These are phyloP conservation scores for Agrotis puta DNA, from an alignment of 2,888 invertebrate species.

Conservation along the genomic window DNA sequence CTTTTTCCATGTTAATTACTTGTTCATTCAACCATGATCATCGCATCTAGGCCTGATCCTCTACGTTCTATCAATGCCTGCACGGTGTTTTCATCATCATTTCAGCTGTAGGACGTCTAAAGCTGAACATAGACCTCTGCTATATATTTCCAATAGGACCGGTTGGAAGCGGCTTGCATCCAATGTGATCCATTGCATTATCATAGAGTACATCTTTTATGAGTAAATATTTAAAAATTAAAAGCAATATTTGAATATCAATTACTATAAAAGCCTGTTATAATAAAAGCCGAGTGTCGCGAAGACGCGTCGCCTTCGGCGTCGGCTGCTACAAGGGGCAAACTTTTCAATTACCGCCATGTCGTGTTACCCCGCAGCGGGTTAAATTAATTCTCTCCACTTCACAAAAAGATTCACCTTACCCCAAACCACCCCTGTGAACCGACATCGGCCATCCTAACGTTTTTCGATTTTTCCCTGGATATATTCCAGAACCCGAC, in stretches of 20 bases:
- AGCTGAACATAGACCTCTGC: no score
- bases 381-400: slow-evolving; percentile 91
- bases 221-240: background rate
- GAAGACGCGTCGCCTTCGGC: slow-evolving; percentile 79
- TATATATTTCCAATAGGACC: no score
- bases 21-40: background rate
- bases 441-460: slow-evolving; percentile 82
- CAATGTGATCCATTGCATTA: background rate
- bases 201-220: background rate
- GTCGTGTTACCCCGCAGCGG: slow-evolving; percentile 91
- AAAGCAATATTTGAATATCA: slow-evolving; percentile 50
- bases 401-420: slow-evolving; percentile 91
- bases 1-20: background rate
- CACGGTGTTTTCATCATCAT: background rate
- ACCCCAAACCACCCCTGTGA: slow-evolving; percentile 81
- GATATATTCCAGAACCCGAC: slow-evolving; percentile 78
- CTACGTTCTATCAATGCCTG: no score
- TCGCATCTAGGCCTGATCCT: background rate
- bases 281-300: slow-evolving; percentile 74
- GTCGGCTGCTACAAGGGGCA: slow-evolving; percentile 88
- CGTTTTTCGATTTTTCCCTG: slow-evolving; percentile 82
- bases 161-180: no score
- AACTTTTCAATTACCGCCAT: slow-evolving; percentile 91
- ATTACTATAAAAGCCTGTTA: slow-evolving; percentile 73
- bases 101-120: no score